A percentile compares a stretch with the other conserved stretches of the same genome.
Conservation (phyloP, 2,888 invertebrate species). For the Hirudinaria manillensis region DNA sequence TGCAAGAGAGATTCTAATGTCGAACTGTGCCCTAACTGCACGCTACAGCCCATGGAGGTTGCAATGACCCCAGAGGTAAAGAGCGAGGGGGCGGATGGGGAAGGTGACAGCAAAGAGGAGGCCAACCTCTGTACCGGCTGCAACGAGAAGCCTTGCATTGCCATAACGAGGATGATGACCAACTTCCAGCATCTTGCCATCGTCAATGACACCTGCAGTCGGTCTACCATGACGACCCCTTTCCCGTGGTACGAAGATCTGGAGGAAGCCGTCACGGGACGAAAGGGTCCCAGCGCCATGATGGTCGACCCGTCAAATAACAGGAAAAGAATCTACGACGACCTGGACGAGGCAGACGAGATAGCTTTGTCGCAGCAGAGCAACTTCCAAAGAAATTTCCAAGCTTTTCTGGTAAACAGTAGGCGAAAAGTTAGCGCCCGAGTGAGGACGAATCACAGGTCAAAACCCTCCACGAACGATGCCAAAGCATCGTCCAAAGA, state of each 20-base stretch:
- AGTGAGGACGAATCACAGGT: background rate
- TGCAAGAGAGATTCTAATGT: background rate
- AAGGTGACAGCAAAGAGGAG: too few relatives aligned
- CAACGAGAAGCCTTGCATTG: background rate
- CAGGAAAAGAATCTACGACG: background rate
- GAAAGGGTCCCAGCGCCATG: background rate
- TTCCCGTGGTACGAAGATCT: background rate
- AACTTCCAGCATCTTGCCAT: background rate
- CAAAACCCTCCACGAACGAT: too few relatives aligned
- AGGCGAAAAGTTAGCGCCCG: background rate
- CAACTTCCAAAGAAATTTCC: background rate
- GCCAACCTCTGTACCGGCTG: background rate
- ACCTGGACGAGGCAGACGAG: background rate
- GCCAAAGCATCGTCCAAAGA: too few relatives aligned
- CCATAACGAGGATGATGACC: background rate
- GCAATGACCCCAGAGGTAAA: background rate
- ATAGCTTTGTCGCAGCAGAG: background rate
- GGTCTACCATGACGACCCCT: slow-evolving; percentile 3
- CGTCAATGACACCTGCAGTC: background rate
- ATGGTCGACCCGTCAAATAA: background rate
- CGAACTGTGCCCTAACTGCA: slow-evolving; percentile 6
- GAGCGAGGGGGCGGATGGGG: background rate
- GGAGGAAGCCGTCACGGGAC: background rate
- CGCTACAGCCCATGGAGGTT: background rate
- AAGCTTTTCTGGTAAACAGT: background rate